Base-by-base conservation (phyloP, 2,888 invertebrate genomes). In the Seira sanloemensis region DNA sequence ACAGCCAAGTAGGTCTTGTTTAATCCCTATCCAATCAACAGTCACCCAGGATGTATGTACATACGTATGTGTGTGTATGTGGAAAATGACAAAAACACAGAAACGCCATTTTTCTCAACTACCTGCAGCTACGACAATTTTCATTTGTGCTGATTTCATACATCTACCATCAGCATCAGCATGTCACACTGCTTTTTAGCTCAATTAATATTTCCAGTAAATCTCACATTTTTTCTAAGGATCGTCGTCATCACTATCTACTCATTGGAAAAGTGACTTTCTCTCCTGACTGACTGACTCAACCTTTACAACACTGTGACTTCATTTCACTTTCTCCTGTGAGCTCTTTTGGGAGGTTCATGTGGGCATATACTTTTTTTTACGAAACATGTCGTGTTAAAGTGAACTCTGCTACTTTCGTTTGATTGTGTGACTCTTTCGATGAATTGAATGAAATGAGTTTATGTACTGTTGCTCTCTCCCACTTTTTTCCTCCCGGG, bases 391-490 rank as follows among this genome's bases (percentile, higher is more conserved):
- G 19, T 62, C 62, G 62, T 62, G 62, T 23, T 62, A 21, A 21
- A 62, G 62, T 62, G 19, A 23, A 62, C 62, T 62, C 21, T 21
- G 50, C 50, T 50, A 50, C 50, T 50, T 16, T 50, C 50, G 12
- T 50, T 18, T 50, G 50, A 50, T 16, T 50, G 50, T 50, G 50
- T 50, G 50, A 62, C 62, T 62, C 62, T 62, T 62, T 62, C 21
- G 62, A 62, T n/a, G 62, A 62, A 62, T 62, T 62, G 62, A 62
- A 62, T 23, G 62, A 21, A 62, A 62, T 62, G 62, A 62, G 23
- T 62, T 62, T 62, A n/a, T n/a, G n/a, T n/a, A 62, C 62, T 62
- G 62, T 62, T 62, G 62, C 62, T 62, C 62, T 50, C 50, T 50
- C n/a, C n/a, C 50, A 50, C 50, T 23, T 62, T 62, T 62, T 21